A percentile compares a stretch with the other conserved stretches of the same genome.
These are phyloP conservation scores for Cranoglanis bouderius DNA, from an alignment of 2,113 vertebrate genomes.

Conservation along the genomic window DNA sequence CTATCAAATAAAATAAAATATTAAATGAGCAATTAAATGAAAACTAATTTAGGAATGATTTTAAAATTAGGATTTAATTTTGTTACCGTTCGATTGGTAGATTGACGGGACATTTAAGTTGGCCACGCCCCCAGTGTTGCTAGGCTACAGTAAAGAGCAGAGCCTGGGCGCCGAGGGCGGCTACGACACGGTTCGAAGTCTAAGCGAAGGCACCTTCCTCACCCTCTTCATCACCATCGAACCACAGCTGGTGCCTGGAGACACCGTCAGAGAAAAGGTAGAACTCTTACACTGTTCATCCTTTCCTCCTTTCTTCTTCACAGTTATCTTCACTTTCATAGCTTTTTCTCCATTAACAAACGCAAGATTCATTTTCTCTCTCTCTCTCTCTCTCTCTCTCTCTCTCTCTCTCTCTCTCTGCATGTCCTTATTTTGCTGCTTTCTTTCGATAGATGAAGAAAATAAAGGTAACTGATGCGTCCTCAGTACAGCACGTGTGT, in stretches of 20 bases:
- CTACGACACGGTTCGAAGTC: conserved; percentile 74
- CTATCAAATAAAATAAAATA: neutral
- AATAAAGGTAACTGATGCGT: conserved; percentile 68
- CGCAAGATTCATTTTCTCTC: neutral
- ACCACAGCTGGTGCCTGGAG: conserved; percentile 90
- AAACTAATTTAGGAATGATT: neutral
- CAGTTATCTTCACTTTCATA: neutral
- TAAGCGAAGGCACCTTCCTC: conserved; percentile 87
- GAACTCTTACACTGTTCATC: neutral
- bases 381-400: conserved; percentile 6
- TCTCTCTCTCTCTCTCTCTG: neutral
- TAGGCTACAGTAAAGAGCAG: conserved; percentile 91
- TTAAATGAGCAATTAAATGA: neutral
- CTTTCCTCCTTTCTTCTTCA: conserved; percentile 1
- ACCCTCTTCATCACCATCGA: conserved; percentile 92
- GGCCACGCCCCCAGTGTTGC: conserved; percentile 85
- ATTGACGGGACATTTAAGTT: conserved; percentile 95
- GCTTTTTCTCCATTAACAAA: neutral
- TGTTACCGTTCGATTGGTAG: conserved; percentile 60
- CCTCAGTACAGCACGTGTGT: neutral
- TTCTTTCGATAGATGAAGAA: conserved; percentile 79
- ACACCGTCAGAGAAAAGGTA: conserved; percentile 89
- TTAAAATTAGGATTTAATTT: neutral
- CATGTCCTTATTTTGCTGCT: conserved; percentile 28
- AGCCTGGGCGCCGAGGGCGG: conserved; percentile 70